These are phyloP conservation scores for Zaprionus capensis DNA, from an alignment of 1,140 invertebrate genomes.

Conservation along the genomic window DNA sequence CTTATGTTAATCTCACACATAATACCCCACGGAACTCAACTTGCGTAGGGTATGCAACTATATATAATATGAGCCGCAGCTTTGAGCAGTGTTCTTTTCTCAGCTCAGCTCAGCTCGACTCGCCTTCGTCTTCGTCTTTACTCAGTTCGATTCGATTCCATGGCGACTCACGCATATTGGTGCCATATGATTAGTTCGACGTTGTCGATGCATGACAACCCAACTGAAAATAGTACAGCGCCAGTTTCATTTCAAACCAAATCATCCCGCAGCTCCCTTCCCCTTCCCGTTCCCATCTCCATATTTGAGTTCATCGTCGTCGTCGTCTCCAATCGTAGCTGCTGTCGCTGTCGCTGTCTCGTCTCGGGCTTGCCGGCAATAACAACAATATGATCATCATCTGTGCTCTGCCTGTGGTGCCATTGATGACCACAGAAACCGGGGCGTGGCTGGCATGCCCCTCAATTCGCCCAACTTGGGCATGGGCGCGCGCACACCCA, in stretches of 20 bases:
- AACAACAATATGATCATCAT: constrained; percentile 68
- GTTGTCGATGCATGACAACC: constrained; percentile 70
- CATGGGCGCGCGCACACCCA: constrained; percentile 61
- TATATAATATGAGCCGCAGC: background rate
- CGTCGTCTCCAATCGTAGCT: background rate
- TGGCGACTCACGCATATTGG: constrained; percentile 64
- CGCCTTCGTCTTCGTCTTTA: background rate
- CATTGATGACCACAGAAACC: constrained; percentile 80
- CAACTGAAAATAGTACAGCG: constrained; percentile 57
- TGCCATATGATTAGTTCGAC: constrained; percentile 78
- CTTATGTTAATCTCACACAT: background rate
- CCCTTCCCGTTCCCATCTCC: background rate
- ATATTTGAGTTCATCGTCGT: background rate
- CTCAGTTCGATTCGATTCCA: background rate
- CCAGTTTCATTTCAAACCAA: constrained; percentile 51
- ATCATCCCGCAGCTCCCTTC: constrained; percentile 29
- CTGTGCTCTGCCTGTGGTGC: constrained; percentile 52
- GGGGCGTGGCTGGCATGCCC: constrained; percentile 76
- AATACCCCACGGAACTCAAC: background rate
- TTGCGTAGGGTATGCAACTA: background rate
- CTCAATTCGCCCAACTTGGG: constrained; percentile 74
- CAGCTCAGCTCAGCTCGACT: background rate
- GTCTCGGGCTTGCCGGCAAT: constrained; percentile 57
- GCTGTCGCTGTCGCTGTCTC: constrained; percentile 8
- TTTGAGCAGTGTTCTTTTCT: background rate